Base-by-base conservation (phyloP, 2,113 vertebrate species). In the Protomyctophum bolini region DNA sequence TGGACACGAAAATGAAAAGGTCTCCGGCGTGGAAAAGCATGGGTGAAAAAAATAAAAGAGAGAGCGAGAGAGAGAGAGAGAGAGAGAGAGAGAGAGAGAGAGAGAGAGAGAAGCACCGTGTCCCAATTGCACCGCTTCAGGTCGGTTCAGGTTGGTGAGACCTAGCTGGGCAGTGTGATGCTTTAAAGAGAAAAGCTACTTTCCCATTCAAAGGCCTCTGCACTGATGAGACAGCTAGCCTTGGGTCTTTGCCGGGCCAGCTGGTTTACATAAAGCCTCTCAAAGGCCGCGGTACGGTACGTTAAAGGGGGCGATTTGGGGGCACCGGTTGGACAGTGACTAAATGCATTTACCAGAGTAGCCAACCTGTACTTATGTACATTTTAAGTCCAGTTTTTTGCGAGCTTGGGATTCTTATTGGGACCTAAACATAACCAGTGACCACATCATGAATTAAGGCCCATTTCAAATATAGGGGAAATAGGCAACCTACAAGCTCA, bases 1-100 rank as follows among this genome's bases (percentile, higher is more conserved):
- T 86, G 84, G 86, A 76, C 79, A 86, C 75, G 72, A 70, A 83
- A 88, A 87, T 87, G 76, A 79, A 87, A 87, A 41, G 85, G 60
- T 65, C 66, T 61, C 68, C 83, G 74, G 76, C 81, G 86, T 84
- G 78, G 78, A 79, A 84, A 88, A 70, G 57, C 15, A 41, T 8
- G 57, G 21, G 6, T 58, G 57, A 15, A 65, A 64, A 59, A 63
- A 86, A 82, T n/a, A 47, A 0, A 62, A 15, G 60, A 62, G 4
- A 41, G 2, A n/a, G n/a, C n/a, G 21, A 21, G 21, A 21, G 21
- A 21, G 21, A 21, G 21, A 21, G 21, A 21, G 21, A 21, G 21
- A 21, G 21, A 21, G 21, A 21, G 21, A 21, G 21, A 21, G 21
- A 21, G 21, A 21, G 21, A 21, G 21, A 21, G 21, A 57, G 11